A percentile compares a stretch with the other conserved stretches of the same genome.
Conservation (phyloP, 2,113 vertebrate species). For the Cisticola juncidis region DNA sequence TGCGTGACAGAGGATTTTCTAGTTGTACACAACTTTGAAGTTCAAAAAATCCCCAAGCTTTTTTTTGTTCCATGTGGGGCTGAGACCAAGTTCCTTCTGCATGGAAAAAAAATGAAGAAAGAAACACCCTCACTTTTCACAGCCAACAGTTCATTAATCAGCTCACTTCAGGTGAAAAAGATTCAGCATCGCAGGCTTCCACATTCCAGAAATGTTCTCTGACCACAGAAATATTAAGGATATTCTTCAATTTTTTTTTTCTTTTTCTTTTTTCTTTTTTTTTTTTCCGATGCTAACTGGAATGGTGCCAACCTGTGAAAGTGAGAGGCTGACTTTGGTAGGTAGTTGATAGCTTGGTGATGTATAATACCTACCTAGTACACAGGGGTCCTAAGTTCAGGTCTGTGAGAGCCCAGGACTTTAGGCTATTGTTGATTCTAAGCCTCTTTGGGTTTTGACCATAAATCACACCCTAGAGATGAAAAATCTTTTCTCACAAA, state of each 20-base stretch:
- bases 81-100: background rate
- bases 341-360: constrained; percentile 5
- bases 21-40: background rate
- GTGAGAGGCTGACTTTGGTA: background rate
- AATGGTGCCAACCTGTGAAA: background rate
- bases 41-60: background rate
- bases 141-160: constrained; percentile 12
- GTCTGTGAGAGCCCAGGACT: background rate
- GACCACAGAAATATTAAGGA: background rate
- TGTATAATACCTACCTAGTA: background rate
- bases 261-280: background rate
- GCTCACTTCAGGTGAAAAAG: background rate
- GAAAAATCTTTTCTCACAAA: constrained; percentile 35
- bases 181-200: background rate
- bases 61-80: background rate
- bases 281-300: background rate
- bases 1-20: background rate
- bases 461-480: constrained; percentile 25
- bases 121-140: background rate
- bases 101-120: background rate
- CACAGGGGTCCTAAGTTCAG: background rate
- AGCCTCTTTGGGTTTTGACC: background rate
- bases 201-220: background rate
- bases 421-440: background rate
- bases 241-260: background rate